Evolutionary conservation across 1,140 invertebrate species (phyloP), one percentile per base, ranked within the genome.

Genomic region (Tribolium castaneum): DNA sequence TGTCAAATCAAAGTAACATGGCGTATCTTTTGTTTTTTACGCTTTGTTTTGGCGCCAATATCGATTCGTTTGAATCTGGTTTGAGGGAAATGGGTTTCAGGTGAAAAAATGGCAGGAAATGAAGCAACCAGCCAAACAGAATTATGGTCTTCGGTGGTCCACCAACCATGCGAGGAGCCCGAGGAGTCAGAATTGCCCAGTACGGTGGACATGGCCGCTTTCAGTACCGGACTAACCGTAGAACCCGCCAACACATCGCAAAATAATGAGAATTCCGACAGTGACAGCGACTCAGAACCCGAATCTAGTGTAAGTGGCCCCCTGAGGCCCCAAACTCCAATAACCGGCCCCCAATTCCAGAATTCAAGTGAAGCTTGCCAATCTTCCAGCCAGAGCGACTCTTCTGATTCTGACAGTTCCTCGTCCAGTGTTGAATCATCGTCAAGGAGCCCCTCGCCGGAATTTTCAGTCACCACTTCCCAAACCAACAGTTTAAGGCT

Each of bases 191-290:
- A 88, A 80, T 85, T 92, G 78, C 90, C 90, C 16, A 91, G 90
- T 13, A 92, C 91, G 34, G 91, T 92, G 75, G 91, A 92, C 79
- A 92, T 92, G 86, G 89, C 91, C 83, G 91, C 90, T 25, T 86
- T 86, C 72, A 85, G 81, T 76, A 79, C 81, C 54, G 83, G 82
- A 51, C 75, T 86, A 49, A 83, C 77, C 80, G 85, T 83, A 10
- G 86, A 86, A 80, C 84, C 84, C 16, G 59, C 80, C 6, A 78
- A 78, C 72, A 79, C 78, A 39, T 73, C 76, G n/a, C 80, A 81
- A 56, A 78, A 80, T 75, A 76, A 81, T 35, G 82, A 81, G 66
- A 81, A 77, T 79, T 82, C 83, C 80, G 82, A 76, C 66, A 86
- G 84, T 49, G 83, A 84, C 59, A 83, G 83, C 82, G 84, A 87